Conservation (phyloP, 2,113 vertebrate species). For the Bambusicola thoracicus region DNA sequence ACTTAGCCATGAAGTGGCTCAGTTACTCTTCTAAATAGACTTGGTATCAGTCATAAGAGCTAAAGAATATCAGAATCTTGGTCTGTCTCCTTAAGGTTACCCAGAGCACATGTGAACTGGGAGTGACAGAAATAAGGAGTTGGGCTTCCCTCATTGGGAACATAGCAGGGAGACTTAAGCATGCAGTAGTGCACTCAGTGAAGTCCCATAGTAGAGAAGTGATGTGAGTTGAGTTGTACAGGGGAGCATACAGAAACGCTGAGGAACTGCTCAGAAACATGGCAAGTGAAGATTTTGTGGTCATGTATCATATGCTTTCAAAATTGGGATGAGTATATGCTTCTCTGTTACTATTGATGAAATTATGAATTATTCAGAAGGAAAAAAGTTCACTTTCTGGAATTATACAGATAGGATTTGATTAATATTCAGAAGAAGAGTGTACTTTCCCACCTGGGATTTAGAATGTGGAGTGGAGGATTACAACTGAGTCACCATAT, state of each 20-base stretch:
- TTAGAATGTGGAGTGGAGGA: constrained; percentile 40
- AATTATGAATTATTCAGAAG: not conserved
- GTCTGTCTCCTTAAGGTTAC: not conserved
- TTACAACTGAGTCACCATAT: constrained; percentile 51
- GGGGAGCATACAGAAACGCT: not conserved
- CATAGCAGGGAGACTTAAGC: not conserved
- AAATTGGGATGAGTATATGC: not conserved
- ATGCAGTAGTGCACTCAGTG: rapidly evolving
- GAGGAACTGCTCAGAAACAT: not conserved
- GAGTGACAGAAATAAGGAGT: not conserved
- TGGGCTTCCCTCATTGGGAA: not conserved
- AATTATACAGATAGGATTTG: not conserved
- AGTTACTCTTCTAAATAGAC: not conserved
- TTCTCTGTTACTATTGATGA: not conserved
- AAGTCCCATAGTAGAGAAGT: not conserved
- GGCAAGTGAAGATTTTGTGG: not conserved
- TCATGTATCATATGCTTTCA: not conserved
- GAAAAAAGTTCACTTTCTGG: constrained; percentile 16
- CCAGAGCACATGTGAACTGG: not conserved
- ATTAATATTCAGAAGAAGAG: constrained; percentile 13
- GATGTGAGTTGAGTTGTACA: not conserved
- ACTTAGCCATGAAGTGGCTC: not conserved
- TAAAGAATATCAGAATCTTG: not conserved
- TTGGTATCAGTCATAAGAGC: not conserved
- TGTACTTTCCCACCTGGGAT: constrained; percentile 20